phyloP scores from a whole-genome alignment of 1,140 invertebrate genomes.

The Papilio polyxenes region DNA sequence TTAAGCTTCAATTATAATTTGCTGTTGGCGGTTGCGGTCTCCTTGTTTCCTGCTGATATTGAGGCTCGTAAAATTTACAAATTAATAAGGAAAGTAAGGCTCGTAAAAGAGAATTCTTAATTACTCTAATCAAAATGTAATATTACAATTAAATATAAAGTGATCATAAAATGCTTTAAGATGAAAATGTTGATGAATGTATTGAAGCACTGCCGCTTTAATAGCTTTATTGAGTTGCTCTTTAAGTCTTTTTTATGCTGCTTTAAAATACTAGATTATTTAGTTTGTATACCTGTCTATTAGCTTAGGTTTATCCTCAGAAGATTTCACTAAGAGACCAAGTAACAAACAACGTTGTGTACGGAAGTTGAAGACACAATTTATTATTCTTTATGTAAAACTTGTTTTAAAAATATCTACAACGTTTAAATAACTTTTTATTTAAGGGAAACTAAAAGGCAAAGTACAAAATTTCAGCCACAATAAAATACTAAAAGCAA shows the following conservation, averaged over 20 bases:
- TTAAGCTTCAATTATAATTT: conserved; percentile 9
- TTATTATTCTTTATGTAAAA: background rate
- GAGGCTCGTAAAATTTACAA: conserved; percentile 2
- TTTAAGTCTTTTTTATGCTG: too few species aligned
- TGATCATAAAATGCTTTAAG: background rate
- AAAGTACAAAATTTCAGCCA: background rate
- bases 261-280: too few species aligned
- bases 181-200: background rate
- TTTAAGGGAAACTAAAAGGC: background rate
- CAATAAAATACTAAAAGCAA: conserved; percentile 21
- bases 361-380: background rate
- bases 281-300: too few species aligned
- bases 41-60: background rate
- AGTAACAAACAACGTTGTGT: too few species aligned
- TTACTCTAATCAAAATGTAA: conserved; percentile 24
- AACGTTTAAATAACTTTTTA: background rate
- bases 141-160: background rate
- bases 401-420: background rate
- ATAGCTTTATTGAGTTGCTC: too few species aligned
- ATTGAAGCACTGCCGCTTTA: background rate
- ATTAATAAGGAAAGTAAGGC: background rate
- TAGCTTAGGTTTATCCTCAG: too few species aligned
- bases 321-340: too few species aligned
- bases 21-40: background rate
- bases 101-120: conserved; percentile 7